A percentile compares a stretch with the other conserved stretches of the same genome.
Conservation (phyloP, 2,888 invertebrate species). For the Heterodera filipjevi region DNA sequence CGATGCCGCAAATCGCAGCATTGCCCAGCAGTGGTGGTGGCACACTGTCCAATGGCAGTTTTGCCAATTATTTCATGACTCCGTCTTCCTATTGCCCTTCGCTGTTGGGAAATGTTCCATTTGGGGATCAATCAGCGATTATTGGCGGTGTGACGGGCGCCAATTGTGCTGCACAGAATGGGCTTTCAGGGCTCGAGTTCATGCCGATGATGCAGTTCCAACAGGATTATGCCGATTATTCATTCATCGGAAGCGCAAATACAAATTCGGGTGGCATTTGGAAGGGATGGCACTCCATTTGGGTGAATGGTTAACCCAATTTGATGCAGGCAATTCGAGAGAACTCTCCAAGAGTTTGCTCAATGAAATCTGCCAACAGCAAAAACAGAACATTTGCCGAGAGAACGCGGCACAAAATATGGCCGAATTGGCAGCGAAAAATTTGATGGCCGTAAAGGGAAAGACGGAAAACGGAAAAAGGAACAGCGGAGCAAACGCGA, state of each 20-base stretch:
- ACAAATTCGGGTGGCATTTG: conserved; percentile 3
- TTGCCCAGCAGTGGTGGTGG: conserved; percentile 7
- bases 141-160: not conserved
- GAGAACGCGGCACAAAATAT: conserved; percentile 6
- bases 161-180: not conserved
- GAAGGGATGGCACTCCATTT: not conserved
- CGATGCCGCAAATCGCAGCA: conserved; percentile 20
- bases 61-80: conserved; percentile 10
- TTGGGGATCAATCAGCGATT: conserved; percentile 3
- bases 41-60: conserved; percentile 15
- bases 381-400: not conserved
- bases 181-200: conserved; percentile 10
- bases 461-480: not conserved
- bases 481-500: not conserved
- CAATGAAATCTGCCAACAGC: conserved; percentile 3
- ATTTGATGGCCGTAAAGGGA: not conserved
- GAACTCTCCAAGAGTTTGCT: not conserved
- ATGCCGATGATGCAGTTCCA: conserved; percentile 16
- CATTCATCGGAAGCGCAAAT: not conserved
- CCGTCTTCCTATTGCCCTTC: not conserved
- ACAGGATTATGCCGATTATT: not conserved
- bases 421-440: conserved; percentile 16
- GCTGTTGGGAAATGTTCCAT: not conserved
- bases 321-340: not conserved
- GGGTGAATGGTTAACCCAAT: not conserved